Base-by-base conservation (phyloP, 2,888 invertebrate genomes). In the Acanthosepion lycidas region DNA sequence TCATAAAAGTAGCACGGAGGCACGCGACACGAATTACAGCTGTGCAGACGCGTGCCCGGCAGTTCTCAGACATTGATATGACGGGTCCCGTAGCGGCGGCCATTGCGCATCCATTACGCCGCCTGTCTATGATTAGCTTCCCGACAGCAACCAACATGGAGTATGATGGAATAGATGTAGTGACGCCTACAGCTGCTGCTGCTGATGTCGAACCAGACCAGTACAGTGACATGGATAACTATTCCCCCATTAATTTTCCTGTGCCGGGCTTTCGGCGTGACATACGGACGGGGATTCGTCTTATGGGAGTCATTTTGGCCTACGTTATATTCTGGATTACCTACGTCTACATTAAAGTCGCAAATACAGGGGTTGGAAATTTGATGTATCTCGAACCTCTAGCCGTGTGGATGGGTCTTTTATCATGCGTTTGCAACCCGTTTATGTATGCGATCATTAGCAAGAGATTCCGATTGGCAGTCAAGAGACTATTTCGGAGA, bases 391-490 rank as follows among this genome's bases (percentile, higher is more conserved):
- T 95, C 53, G 92, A 94, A n/a, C 94, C 94, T 12, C 53, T 95
- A 6, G 91, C 95, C 4, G 55, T 92, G 42, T 95, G 95, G 94
- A 78, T 96, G 20, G 42, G 93, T 78, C 53, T 95, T 55, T n/a
- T 95, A 26, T 95, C 95, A 59, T 94, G 95, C n/a, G 94, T 94
- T 12, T 94, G 95, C 15, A 95, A 96, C 94, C 96, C 96, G 5
- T 95, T 95, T 55, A 51, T 95, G 48, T 96, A 96, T 93, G 96
- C 95, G 15, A 95, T 96, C 20, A n/a, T 95, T n/a, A 95, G 95
- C 91, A 95, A 95, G 91, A 91, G 95, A 48, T 96, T 96, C 94
- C 95, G 96, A 15, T 94, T 91, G 28, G 92, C 92, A 6, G 92
- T 92, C 18, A 26, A n/a, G 51, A 49, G 92, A 92, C 49, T 92